Percentiles rank a stretch among this genome's conserved stretches.
Conservation (phyloP, 2,888 invertebrate genomes). For the Smittia aterrima region DNA sequence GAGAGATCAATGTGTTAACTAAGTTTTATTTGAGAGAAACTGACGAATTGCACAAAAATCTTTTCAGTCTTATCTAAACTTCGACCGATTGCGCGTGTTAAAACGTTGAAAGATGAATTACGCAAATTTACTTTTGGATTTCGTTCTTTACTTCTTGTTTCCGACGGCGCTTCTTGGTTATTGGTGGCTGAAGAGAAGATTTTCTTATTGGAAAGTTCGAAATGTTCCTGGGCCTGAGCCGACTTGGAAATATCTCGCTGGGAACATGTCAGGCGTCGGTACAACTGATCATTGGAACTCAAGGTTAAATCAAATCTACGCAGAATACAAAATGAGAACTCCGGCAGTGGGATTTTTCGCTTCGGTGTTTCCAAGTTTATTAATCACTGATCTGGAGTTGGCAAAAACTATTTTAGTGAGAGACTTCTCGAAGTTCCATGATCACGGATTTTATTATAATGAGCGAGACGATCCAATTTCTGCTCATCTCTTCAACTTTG, state of each 20-base stretch:
- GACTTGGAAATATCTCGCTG: conserved; percentile 42
- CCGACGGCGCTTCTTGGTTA: conserved; percentile 20
- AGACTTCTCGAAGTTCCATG: conserved; percentile 43
- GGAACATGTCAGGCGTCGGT: conserved; percentile 41
- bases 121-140: background rate
- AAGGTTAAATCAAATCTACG: conserved; percentile 39
- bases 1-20: too few species aligned
- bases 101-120: conserved; percentile 3
- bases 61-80: too few species aligned
- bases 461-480: conserved; percentile 43
- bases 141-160: background rate
- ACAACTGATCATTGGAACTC: background rate
- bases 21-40: too few species aligned
- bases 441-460: conserved; percentile 44
- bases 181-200: conserved; percentile 15
- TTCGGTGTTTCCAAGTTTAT: conserved; percentile 41
- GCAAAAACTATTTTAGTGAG: conserved; percentile 43
- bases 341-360: conserved; percentile 43
- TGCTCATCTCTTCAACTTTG: conserved; percentile 43
- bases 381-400: conserved; percentile 43
- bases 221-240: conserved; percentile 43
- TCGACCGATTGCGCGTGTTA: too few species aligned
- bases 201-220: conserved; percentile 40
- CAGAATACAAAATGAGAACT: conserved; percentile 41
- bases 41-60: too few species aligned